Base-by-base conservation (phyloP, 2,797 vertebrate genomes). In the Peromyscus eremicus region DNA sequence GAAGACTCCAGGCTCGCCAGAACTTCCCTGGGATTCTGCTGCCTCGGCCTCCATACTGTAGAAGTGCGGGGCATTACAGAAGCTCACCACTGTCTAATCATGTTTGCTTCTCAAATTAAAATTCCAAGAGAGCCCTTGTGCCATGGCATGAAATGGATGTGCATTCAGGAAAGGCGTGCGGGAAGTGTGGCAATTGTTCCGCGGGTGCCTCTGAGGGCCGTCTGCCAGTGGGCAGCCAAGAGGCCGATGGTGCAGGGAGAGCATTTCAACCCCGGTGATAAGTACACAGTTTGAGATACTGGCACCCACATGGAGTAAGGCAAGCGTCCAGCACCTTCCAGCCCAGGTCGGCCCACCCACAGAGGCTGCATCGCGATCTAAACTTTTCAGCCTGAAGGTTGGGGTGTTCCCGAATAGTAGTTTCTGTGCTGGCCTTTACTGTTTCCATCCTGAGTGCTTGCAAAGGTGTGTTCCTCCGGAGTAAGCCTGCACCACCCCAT, bases 81-180 rank as follows among this genome's bases (percentile, higher is more conserved):
- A 25, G 25, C 6, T 1, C 40, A 60, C 8, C 37, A 17, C 16
- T 64, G 29, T 73, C 73, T 90, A 68, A 77, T 73, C 60, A 1
- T 43, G 40, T 93, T 90, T 93, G 27, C 40, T 43, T 87, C 91
- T 40, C 60, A 70, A 32, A 37, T 70, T 27, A 76, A 92, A 95
- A 60, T 77, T 46, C n/a, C 37, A n/a, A 12, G 60, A 68, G 70
- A 68, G 13, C 29, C 2, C 46, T 23, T 68, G 49, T 77, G 17
- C 34, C 34, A 40, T 29, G 43, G 13, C 13, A 0, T 55, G 14
- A 68, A 46, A 64, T 64, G 27, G 76, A 6, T 43, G 37, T 21
- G 52, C 34, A 57, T 46, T 55, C 4, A 9, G 77, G 55, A 66
- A 55, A 34, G 27, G 32, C n/a, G 0, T 21, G 17, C 2, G 27